Percentiles rank a stretch among this genome's conserved stretches.
These are phyloP conservation scores for Gavia stellata DNA, from an alignment of 2,113 vertebrate genomes.

Conservation along the genomic window DNA sequence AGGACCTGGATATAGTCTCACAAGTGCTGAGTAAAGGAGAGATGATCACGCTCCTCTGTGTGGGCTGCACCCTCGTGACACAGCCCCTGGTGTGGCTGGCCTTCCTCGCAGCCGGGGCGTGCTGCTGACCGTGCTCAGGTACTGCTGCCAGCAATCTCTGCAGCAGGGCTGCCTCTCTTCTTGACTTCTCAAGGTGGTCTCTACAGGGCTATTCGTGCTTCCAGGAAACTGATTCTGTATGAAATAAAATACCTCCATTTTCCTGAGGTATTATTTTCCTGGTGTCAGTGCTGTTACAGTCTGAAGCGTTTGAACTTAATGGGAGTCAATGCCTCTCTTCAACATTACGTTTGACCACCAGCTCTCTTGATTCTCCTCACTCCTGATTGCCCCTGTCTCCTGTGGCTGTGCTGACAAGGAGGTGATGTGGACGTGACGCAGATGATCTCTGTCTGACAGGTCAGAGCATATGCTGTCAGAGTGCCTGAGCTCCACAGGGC, in stretches of 20 bases:
- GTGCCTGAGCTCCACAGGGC: neutral
- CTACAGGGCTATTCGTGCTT: neutral
- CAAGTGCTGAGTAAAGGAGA: neutral
- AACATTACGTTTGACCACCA: neutral
- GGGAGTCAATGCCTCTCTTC: neutral
- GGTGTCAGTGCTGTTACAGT: neutral
- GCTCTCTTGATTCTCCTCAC: neutral
- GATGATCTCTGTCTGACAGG: neutral
- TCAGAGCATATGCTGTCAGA: neutral
- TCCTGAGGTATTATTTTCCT: neutral
- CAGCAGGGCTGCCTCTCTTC: neutral
- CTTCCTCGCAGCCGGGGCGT: rapidly evolving
- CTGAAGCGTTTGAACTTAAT: neutral
- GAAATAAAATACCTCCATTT: neutral
- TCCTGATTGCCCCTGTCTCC: neutral
- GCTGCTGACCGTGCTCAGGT: neutral
- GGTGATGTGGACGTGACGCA: rapidly evolving
- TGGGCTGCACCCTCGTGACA: neutral
- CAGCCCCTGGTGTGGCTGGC: neutral
- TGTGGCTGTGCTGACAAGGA: neutral
- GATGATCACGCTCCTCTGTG: rapidly evolving
- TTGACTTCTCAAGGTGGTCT: neutral
- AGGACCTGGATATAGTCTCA: neutral
- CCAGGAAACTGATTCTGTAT: neutral
- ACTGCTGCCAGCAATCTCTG: neutral